Conservation (phyloP, 1,140 invertebrate species). For the Polyergus mexicanus region DNA sequence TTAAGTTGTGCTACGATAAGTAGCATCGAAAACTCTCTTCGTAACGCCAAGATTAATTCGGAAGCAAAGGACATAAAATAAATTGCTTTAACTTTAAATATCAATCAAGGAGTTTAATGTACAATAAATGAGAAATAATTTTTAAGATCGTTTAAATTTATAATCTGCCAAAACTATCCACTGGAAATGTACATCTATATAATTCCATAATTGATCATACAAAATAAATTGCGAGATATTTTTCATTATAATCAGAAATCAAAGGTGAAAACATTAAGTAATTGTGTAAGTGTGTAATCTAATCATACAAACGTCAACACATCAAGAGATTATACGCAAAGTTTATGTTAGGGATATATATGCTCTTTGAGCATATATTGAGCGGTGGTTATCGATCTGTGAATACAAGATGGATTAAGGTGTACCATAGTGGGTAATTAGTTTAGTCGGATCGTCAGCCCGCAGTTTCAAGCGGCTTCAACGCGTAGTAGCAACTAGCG, state of each 20-base stretch:
- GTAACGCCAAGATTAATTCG: neutral
- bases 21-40: neutral
- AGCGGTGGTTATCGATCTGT: constrained; percentile 58
- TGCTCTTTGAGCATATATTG: constrained; percentile 19
- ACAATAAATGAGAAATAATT: neutral
- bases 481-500: constrained; percentile 57
- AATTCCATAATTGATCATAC: neutral
- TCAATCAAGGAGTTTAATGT: neutral
- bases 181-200: neutral
- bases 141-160: neutral
- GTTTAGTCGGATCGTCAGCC: constrained; percentile 62
- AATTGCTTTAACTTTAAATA: neutral
- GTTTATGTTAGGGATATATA: constrained; percentile 56
- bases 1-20: constrained; percentile 15
- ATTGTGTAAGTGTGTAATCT: constrained; percentile 20
- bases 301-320: constrained; percentile 28
- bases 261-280: neutral
- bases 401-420: constrained; percentile 62
- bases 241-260: neutral
- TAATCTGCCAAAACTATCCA: neutral
- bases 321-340: constrained; percentile 16
- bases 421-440: constrained; percentile 69
- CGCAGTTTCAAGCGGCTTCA: constrained; percentile 60
- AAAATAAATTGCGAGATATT: neutral
- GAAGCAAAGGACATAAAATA: neutral